Percentiles rank a stretch among this genome's conserved stretches.
These are phyloP conservation scores for Phymanthus crucifer DNA, from an alignment of 92 coral and sea anemone species.

Conservation along the genomic window DNA sequence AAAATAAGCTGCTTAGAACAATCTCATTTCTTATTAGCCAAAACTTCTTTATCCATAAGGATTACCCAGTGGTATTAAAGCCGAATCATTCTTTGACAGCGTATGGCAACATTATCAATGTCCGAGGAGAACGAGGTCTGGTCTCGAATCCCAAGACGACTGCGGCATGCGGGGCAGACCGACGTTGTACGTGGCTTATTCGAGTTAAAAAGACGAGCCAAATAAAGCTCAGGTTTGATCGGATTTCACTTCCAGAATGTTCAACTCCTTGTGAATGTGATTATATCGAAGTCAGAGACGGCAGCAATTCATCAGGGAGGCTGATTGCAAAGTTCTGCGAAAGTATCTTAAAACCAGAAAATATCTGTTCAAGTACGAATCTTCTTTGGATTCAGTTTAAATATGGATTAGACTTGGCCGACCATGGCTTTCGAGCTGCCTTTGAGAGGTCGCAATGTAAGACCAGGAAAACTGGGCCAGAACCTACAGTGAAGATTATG, in stretches of 20 bases:
- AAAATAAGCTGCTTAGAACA: constrained; percentile 2
- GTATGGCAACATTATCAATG: constrained; percentile 14
- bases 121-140: constrained; percentile 23
- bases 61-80: not conserved
- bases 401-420: constrained; percentile 37
- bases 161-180: constrained; percentile 40
- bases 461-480: not conserved
- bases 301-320: constrained; percentile 26
- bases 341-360: constrained; percentile 22
- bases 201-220: constrained; percentile 16
- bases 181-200: constrained; percentile 38
- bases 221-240: constrained; percentile 21
- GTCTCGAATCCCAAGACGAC: constrained; percentile 35
- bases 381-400: constrained; percentile 35
- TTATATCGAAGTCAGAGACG: constrained; percentile 36
- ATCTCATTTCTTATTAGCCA: not conserved
- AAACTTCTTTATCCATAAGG: not conserved
- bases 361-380: constrained; percentile 30
- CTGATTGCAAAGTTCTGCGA: constrained; percentile 42
- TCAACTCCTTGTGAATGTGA: constrained; percentile 33
- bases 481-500: not conserved
- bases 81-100: constrained; percentile 8
- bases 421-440: constrained; percentile 29
- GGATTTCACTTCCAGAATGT: constrained; percentile 27
- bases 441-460: constrained; percentile 29